Percentiles rank a stretch among this genome's conserved stretches.
Evolutionary conservation across 37 sponge, comb jelly and placozoan genomes (phyloP).

Genomic region (Chondrosia reniformis): DNA sequence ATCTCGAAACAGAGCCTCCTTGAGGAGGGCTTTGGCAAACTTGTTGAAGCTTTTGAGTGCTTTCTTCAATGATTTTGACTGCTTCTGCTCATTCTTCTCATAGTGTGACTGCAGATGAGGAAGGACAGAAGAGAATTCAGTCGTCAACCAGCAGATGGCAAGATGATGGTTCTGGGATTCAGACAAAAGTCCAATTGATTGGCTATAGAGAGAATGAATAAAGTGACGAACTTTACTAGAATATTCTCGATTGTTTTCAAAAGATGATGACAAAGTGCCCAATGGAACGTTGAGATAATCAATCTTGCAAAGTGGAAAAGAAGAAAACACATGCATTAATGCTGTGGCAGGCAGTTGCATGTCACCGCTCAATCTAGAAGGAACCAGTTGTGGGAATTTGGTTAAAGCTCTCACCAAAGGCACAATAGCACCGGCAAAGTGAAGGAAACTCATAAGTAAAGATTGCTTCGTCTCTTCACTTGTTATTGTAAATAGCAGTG

Average conservation of each 20-base stretch:
- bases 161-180: slow-evolving; percentile 6
- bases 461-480: slow-evolving; percentile 26
- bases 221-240: neutral
- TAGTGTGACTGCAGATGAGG: slow-evolving; percentile 1
- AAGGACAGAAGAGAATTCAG: slow-evolving; percentile 1
- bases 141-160: slow-evolving; percentile 36
- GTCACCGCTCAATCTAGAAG: no score
- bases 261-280: no score
- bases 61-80: neutral
- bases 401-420: neutral
- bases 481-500: slow-evolving; percentile 44
- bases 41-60: slow-evolving; percentile 27
- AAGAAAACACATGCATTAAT: no score
- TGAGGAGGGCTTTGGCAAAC: slow-evolving; percentile 50
- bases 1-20: slow-evolving; percentile 40
- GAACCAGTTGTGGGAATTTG: neutral
- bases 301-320: no score
- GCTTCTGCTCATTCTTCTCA: neutral
- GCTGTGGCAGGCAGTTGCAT: no score
- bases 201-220: slow-evolving; percentile 49
- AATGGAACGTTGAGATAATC: neutral
- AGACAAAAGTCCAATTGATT: slow-evolving; percentile 38
- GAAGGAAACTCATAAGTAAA: slow-evolving; percentile 54
- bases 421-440: slow-evolving; percentile 54
- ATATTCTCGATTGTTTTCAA: neutral